Conservation (phyloP, 2,797 vertebrate genomes). For the Tamandua tetradactyla region DNA sequence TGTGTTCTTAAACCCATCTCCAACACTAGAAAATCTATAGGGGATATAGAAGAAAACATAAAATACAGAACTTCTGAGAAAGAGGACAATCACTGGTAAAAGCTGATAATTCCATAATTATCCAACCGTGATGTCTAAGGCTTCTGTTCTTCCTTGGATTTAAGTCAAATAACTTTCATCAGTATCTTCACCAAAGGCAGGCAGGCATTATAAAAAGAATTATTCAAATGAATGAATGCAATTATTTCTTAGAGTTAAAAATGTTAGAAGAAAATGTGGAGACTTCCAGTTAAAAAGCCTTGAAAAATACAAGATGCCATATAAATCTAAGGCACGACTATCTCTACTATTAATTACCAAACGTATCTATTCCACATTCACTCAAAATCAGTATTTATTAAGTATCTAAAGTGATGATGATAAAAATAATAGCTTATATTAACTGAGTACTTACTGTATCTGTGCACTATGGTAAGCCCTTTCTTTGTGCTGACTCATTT, state of each 20-base stretch:
- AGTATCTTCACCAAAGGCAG: constrained; percentile 23
- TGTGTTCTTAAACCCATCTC: not conserved
- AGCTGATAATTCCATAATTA: not conserved
- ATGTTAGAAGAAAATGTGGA: constrained; percentile 38
- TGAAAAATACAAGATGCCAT: constrained; percentile 15
- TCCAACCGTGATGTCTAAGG: not conserved
- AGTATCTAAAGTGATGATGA: not conserved
- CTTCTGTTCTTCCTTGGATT: constrained; percentile 34
- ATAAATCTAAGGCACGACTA: not conserved
- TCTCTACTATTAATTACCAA: not conserved
- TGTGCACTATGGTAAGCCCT: not conserved
- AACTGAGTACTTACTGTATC: not conserved
- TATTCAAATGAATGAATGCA: constrained; percentile 42
- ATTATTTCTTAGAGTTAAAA: constrained; percentile 30
- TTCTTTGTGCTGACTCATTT: not conserved
- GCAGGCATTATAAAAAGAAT: not conserved
- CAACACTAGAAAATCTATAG: constrained; percentile 33
- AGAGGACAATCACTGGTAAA: not conserved
- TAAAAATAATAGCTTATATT: constrained; percentile 22
- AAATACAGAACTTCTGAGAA: constrained; percentile 15
- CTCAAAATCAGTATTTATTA: not conserved
- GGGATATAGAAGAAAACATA: constrained; percentile 1
- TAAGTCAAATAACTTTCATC: constrained; percentile 47
- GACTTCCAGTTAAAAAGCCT: not conserved
- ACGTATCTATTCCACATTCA: not conserved